phyloP scores from a whole-genome alignment of 2,797 vertebrate species.

The Scolopax rusticola region DNA sequence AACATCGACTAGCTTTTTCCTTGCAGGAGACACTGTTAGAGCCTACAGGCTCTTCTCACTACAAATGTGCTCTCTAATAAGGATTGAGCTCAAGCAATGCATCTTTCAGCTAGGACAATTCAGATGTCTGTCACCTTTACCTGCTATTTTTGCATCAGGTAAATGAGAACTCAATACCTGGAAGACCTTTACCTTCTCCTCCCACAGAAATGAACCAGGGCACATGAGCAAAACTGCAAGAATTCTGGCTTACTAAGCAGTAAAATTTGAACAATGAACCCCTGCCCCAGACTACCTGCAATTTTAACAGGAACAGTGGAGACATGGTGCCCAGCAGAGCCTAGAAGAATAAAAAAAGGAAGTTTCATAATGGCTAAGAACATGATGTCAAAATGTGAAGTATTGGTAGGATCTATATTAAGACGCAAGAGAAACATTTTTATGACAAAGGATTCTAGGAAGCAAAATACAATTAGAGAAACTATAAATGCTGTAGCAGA shows the following conservation, averaged over 20 bases:
- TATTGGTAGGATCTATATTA: neutral
- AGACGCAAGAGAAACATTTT: neutral
- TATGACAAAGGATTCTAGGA: constrained; percentile 23
- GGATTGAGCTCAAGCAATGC: neutral
- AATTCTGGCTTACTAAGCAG: neutral
- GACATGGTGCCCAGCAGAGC: neutral
- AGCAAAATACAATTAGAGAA: constrained; percentile 36
- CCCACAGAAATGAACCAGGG: neutral
- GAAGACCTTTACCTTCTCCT: neutral
- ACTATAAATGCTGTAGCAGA: constrained; percentile 4
- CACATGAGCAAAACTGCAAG: neutral
- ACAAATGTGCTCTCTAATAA: neutral
- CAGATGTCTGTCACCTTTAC: neutral
- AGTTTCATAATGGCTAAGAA: neutral
- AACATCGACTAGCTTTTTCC: neutral
- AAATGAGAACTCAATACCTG: neutral
- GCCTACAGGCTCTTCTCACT: neutral
- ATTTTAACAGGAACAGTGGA: neutral
- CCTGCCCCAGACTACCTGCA: neutral
- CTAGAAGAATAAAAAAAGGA: neutral
- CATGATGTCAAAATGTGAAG: neutral
- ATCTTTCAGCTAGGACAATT: neutral
- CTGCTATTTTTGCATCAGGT: neutral
- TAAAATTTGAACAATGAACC: neutral
- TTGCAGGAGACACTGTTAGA: neutral